A percentile compares a stretch with the other conserved stretches of the same genome.
Conservation (phyloP, 1,140 invertebrate genomes). For the Trichomalopsis sarcophagae region DNA sequence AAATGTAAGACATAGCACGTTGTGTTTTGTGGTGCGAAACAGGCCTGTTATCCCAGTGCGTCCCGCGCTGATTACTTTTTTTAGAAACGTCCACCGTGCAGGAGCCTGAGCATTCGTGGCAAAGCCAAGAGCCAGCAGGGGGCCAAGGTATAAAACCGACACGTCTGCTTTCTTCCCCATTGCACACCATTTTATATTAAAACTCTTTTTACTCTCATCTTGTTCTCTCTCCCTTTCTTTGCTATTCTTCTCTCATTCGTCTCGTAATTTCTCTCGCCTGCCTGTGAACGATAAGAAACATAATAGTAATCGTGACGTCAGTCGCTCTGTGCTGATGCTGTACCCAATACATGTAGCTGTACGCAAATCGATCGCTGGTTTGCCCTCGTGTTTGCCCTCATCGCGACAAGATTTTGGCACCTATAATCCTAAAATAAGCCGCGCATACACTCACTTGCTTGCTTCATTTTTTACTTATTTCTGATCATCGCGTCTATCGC, state of each 20-base stretch:
- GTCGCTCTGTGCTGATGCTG: not conserved
- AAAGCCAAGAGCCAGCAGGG: slow-evolving; percentile 76
- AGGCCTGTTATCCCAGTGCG: slow-evolving; percentile 20
- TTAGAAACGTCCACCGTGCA: slow-evolving; percentile 76
- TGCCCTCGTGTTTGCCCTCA: not conserved
- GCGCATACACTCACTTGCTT: not conserved
- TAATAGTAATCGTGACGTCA: not conserved
- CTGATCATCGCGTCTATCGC: not conserved
- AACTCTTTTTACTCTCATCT: slow-evolving; percentile 28
- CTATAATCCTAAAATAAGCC: not conserved
- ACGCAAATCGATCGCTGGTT: not conserved
- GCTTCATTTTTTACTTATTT: not conserved
- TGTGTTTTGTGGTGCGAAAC: not conserved
- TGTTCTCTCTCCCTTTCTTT: not conserved
- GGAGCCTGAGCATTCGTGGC: slow-evolving; percentile 77
- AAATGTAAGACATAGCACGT: not conserved
- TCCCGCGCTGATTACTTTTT: slow-evolving; percentile 67
- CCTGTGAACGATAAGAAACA: slow-evolving; percentile 24
- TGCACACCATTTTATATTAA: not conserved
- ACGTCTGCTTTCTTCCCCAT: slow-evolving; percentile 45
- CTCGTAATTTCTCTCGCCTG: not conserved
- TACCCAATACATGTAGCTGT: not conserved
- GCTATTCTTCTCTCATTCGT: not conserved
- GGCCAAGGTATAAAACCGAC: slow-evolving; percentile 75
- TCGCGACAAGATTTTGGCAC: not conserved